Base-by-base conservation (phyloP, 2,113 vertebrate species). In the Paralichthys olivaceus region DNA sequence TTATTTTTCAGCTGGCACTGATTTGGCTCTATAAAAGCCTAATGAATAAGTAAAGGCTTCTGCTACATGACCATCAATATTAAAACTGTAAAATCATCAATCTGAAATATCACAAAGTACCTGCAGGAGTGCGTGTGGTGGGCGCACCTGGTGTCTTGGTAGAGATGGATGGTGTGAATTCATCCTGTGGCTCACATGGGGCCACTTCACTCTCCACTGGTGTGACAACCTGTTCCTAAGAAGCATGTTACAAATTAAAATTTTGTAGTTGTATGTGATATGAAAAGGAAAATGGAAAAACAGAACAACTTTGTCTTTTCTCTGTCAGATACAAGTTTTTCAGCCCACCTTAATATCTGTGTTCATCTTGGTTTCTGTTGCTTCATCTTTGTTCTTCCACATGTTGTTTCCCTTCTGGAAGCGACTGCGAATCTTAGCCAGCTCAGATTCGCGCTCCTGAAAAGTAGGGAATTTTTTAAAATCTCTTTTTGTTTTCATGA, bases 361-460 rank as follows among this genome's bases (percentile, higher is more conserved):
- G 34, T 57, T 67, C 63, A 84, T 93, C 65, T 72, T 93, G 77
- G 80, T 88, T 0, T 89, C 83, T 12, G 64, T 77, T 14, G 65
- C 87, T 63, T 89, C 90, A 72, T 93, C 94, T 75, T 95, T 95
- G 0, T 63, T 79, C 59, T 92, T 95, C 93, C 95, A 95, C 83
- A 96, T 80, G 68, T 87, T 96, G 75, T 92, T 93, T 32, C 94
- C 94, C 69, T 92, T 96, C 85, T 98, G 97, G 90, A 97, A 95
- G 20, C 95, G 93, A 84, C 88, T 94, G 47, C 96, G 95, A 63
- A 99, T 95, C 84, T 93, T 93, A 32, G 95, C 95, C 69, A 99
- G 94, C 72, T 99, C 98, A 59, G 91, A 91, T 73, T 99, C 96
- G 26, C 97, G 96, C 77, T 98, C 98, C 98, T 99, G 81, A 40